A percentile compares a stretch with the other conserved stretches of the same genome.
Conservation (phyloP, 2,888 invertebrate genomes). For the Fissipunctia ypsillon region DNA sequence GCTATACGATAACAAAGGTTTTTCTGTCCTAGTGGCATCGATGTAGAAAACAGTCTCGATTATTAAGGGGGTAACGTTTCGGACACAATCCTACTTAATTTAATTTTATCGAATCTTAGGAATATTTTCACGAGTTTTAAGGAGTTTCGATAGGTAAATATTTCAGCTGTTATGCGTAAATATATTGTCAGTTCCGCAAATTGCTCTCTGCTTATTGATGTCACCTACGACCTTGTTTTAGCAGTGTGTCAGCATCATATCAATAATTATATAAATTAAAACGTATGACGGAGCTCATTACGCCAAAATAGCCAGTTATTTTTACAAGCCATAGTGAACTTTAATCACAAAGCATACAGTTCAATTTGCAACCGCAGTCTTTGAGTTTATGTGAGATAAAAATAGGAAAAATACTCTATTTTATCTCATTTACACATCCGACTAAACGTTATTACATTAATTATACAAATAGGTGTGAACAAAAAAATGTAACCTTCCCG, state of each 20-base stretch:
- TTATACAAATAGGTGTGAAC: neutral
- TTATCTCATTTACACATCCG: constrained; percentile 13
- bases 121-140: too few species aligned
- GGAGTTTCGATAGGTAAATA: neutral
- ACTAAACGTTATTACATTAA: constrained; percentile 13
- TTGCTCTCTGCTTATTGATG: constrained; percentile 7
- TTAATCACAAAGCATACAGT: neutral
- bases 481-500: too few species aligned
- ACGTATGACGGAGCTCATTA: constrained; percentile 17
- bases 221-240: constrained; percentile 1
- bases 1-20: too few species aligned
- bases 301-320: neutral
- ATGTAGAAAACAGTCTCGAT: too few species aligned
- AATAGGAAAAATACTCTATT: constrained; percentile 8
- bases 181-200: too few species aligned
- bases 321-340: neutral
- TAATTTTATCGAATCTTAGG: too few species aligned
- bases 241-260: constrained; percentile 32
- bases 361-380: constrained; percentile 3
- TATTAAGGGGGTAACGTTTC: too few species aligned
- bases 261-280: constrained; percentile 28
- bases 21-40: too few species aligned
- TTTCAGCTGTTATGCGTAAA: too few species aligned
- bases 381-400: neutral
- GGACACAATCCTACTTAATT: too few species aligned